Conservation (phyloP, 2,113 vertebrate genomes). For the Nyctereutes procyonoides region DNA sequence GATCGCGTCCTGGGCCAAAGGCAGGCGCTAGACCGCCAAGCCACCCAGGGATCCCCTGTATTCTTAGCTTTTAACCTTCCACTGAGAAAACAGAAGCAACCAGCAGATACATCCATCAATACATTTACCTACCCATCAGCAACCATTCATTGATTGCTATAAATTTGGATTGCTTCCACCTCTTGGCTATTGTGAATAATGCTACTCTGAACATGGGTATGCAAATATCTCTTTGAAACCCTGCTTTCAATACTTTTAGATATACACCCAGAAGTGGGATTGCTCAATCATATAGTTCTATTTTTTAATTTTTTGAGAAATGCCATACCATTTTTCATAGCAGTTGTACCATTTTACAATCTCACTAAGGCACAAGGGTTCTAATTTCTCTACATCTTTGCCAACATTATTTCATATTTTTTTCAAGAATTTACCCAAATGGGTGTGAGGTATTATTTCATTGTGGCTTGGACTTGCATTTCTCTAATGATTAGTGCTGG, state of each 20-base stretch:
- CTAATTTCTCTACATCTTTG: neutral
- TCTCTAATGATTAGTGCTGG: neutral
- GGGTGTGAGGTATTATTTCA: neutral
- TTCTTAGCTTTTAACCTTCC: neutral
- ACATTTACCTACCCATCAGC: neutral
- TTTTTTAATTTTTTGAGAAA: neutral
- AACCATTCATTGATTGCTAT: neutral
- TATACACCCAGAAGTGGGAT: neutral
- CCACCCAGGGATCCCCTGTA: neutral
- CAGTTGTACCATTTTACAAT: neutral
- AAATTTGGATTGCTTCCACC: neutral
- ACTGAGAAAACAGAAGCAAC: conserved; percentile 9
- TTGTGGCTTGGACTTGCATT: neutral
- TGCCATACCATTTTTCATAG: neutral
- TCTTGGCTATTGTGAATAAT: neutral
- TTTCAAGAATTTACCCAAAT: neutral
- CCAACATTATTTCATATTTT: neutral
- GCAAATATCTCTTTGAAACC: neutral
- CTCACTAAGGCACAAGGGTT: neutral
- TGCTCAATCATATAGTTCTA: neutral
- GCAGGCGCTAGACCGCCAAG: too few species aligned
- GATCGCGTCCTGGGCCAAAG: too few species aligned
- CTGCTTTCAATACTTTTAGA: neutral
- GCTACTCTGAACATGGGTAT: neutral
- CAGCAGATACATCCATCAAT: neutral